A percentile compares a stretch with the other conserved stretches of the same genome.
These are phyloP conservation scores for Lutjanus erythropterus DNA, from an alignment of 2,113 vertebrate species.

Conservation along the genomic window DNA sequence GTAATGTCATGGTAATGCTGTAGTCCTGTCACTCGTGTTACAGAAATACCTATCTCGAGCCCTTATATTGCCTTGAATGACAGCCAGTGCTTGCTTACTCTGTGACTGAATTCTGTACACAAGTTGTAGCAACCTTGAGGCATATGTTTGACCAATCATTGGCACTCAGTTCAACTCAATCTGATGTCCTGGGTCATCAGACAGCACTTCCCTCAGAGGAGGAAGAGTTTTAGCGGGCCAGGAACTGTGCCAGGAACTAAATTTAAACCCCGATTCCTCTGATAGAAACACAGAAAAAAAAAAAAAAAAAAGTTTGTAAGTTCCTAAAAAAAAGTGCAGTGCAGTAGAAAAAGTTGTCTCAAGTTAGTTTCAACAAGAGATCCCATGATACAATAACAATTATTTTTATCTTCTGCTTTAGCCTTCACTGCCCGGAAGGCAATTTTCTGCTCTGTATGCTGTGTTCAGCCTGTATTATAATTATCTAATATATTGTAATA, in stretches of 20 bases:
- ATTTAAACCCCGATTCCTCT: background rate
- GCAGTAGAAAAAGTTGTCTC: background rate
- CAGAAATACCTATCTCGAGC: background rate
- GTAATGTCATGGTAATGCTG: too few relatives aligned
- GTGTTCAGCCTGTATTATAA: background rate
- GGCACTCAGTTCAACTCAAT: background rate
- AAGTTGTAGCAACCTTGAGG: background rate
- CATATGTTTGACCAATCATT: background rate
- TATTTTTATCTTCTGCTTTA: background rate
- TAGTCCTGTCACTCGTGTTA: too few relatives aligned
- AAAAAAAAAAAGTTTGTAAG: too few relatives aligned
- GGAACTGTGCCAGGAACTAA: too few relatives aligned
- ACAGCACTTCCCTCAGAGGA: background rate
- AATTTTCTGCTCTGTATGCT: background rate
- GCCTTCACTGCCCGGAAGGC: too few relatives aligned
- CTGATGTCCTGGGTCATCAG: background rate
- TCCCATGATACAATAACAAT: background rate
- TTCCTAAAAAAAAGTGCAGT: background rate
- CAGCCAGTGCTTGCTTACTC: background rate
- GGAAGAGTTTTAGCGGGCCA: background rate
- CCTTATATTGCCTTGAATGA: background rate
- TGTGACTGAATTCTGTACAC: background rate
- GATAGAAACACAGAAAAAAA: too few relatives aligned
- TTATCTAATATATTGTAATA: background rate
- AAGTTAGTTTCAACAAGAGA: background rate